Evolutionary conservation across 64 coral and sea anemone genomes (phyloP), one percentile per base, ranked within the genome.

Genomic region (Platygyra sinensis): DNA sequence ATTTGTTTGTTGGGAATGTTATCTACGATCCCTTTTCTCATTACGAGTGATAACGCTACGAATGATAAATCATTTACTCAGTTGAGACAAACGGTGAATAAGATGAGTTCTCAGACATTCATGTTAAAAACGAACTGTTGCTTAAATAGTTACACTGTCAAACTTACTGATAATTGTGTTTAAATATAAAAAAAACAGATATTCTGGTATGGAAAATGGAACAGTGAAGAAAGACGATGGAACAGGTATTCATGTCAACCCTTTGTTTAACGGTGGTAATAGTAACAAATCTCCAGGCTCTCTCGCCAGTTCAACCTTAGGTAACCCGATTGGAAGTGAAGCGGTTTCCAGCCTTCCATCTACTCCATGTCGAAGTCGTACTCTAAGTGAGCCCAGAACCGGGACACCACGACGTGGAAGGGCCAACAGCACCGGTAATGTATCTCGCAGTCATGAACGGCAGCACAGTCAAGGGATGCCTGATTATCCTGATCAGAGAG

Each of bases 341-440:
- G 22, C 22, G n/a, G 62, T 50, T 15, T 71, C 62, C 63, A 85
- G 81, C 24, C 81, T 85, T 27, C 81, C 81, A 19, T 85, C 81
- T 71, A 85, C 81, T 10, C 81, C 81, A 31, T 63, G 19, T 50
- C 32, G 81, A 71, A 32, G 22, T 20, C 81, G 38, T 14, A 85
- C n/a, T 36, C 62, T 20, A 63, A 71, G 33, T 72, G 81, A 85
- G 22, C 81, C 81, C 20, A 85, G 38, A 51, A 67, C 22, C 13
- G 81, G 62, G 16, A 67, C 81, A 72, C 11, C 81, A 14, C 33
- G 63, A 27, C 62, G 63, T 0, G 62, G 32, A 38, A 86, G 90
- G 54, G 84, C 82, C n/a, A 87, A 87, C 28, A 92, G 82, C 29
- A 87, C 85, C 25, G 90, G 83, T 12, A 92, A 92, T 75, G 74